Percentiles rank a stretch among this genome's conserved stretches.
These are phyloP conservation scores for Morpho achilles DNA, from an alignment of 2,888 invertebrate species.

Conservation along the genomic window DNA sequence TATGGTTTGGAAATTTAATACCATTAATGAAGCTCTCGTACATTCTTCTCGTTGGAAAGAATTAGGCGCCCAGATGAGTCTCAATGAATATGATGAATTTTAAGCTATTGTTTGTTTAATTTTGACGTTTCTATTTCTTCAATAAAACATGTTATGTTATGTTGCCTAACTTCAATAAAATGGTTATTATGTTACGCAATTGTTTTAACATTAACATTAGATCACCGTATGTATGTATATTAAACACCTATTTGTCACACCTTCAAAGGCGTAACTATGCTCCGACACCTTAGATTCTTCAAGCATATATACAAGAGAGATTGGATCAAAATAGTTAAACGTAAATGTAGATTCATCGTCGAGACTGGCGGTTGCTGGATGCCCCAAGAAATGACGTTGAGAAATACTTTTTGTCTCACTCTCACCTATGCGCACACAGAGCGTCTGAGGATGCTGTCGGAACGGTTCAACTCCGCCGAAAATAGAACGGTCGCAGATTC, in stretches of 20 bases:
- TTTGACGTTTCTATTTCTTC: slow-evolving; percentile 3
- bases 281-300: slow-evolving; percentile 49
- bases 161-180: no score
- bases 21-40: slow-evolving; percentile 61
- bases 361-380: slow-evolving; percentile 54
- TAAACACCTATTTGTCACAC: slow-evolving; percentile 14
- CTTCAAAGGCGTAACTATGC: slow-evolving; percentile 26
- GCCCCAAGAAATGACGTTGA: slow-evolving; percentile 38
- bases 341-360: slow-evolving; percentile 74
- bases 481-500: slow-evolving; percentile 78
- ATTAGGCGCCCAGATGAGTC: slow-evolving; percentile 39
- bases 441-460: slow-evolving; percentile 50
- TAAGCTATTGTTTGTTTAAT: slow-evolving; percentile 9
- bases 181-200: background rate
- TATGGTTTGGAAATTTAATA: slow-evolving; percentile 63
- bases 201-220: background rate
- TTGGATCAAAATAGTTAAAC: slow-evolving; percentile 74
- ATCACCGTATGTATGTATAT: no score
- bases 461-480: slow-evolving; percentile 63
- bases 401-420: slow-evolving; percentile 54
- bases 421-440: slow-evolving; percentile 37
- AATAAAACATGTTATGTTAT: background rate
- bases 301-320: slow-evolving; percentile 44
- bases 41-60: slow-evolving; percentile 60
- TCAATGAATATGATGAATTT: slow-evolving; percentile 23